Conservation (phyloP, 2,113 vertebrate genomes). For the Eclectus roratus region DNA sequence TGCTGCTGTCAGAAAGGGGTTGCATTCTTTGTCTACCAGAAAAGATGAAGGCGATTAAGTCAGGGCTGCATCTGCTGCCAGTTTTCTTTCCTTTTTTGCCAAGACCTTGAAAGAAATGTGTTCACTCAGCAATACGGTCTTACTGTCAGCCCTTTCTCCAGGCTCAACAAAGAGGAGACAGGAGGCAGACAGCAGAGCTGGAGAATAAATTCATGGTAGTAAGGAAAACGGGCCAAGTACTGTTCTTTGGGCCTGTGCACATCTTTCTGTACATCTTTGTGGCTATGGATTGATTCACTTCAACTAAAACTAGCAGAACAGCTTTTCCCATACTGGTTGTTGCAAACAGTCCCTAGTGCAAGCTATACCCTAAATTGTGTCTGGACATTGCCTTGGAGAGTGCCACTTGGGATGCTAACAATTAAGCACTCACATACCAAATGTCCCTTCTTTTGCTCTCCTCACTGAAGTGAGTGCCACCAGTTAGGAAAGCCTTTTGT, state of each 20-base stretch:
- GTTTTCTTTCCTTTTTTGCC: not conserved
- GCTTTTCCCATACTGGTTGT: not conserved
- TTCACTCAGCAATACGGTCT: not conserved
- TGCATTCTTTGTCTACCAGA: not conserved
- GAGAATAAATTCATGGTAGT: not conserved
- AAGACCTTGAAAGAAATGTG: not conserved
- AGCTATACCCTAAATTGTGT: not conserved
- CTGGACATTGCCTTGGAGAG: not conserved
- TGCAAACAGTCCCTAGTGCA: not conserved
- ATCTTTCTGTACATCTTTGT: not conserved
- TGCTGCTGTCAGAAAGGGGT: not conserved
- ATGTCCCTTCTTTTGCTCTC: not conserved
- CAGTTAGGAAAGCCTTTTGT: not conserved
- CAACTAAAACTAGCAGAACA: not conserved
- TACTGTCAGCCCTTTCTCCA: not conserved
- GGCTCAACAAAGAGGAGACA: not conserved
- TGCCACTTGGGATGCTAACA: not conserved
- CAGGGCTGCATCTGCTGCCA: not conserved
- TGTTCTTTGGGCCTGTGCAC: not conserved
- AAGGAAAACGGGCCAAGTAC: not conserved
- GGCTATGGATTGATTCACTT: not conserved
- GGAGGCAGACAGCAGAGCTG: not conserved
- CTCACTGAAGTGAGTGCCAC: not conserved
- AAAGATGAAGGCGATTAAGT: not conserved
- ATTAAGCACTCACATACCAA: not conserved